Base-by-base conservation (phyloP, 37 sponge, comb jelly and placozoan genomes). In the Ephydatia muelleri region DNA sequence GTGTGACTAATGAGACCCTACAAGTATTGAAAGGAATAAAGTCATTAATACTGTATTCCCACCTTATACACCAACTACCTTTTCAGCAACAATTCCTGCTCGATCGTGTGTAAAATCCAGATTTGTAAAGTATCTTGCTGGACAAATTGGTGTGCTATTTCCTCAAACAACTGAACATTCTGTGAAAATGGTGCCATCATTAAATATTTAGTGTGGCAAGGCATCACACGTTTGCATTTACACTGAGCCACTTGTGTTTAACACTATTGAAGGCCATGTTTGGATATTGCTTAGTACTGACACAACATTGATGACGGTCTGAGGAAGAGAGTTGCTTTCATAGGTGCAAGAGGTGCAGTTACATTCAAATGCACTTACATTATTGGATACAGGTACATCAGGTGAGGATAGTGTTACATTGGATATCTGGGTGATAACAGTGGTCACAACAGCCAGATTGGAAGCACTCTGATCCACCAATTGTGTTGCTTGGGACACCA, bases 91-190 rank as follows among this genome's bases (percentile, higher is more conserved):
- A 38, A 89, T 9, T 13, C 70, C n/a, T 16, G 84, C 14, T 25
- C 75, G 49, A 30, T 80, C 75, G 67, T 79, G 30, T 38, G 68
- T 30, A 26, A 80, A 22, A 25, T 2, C 25, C 2, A 75, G 26
- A 29, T 12, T 29, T n/a, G 34, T 38, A 25, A 84, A 84, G 23
- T 74, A 0, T 74, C 37, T 72, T 80, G 81, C 12, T 38, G 36
- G 27, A 68, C 80, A 13, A 84, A 68, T 64, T 37, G 72, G 13
- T n/a, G 11, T 36, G 75, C 68, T 30, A 89, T 75, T 0, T 75
- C 49, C 66, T 89, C 90, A 89, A 84, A 84, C 0, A 68, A 74
- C 28, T 74, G 33, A 19, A 89, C 76, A 71, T 28, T 5, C 90
- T 89, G 47, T 37, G 19, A 11, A 57, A 16, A n/a, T 19, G 1